Percentiles rank a stretch among this genome's conserved stretches.
These are phyloP conservation scores for Petrocephalus sullivani DNA, from an alignment of 2,797 vertebrate species.

Conservation along the genomic window DNA sequence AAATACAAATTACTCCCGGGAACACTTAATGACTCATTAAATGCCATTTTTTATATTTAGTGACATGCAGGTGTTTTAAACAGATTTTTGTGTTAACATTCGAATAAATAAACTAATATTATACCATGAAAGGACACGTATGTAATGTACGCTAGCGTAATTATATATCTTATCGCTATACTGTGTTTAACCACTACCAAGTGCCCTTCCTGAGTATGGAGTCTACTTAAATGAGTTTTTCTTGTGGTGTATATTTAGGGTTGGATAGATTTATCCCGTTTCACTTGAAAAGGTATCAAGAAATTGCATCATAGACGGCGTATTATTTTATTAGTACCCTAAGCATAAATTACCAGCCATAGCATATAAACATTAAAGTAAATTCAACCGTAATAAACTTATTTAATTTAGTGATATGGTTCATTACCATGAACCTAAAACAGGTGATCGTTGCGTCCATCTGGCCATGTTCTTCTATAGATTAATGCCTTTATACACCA, in stretches of 20 bases:
- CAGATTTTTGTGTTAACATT: not conserved
- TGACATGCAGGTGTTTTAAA: not conserved
- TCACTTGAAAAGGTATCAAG: not conserved
- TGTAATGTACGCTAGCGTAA: not conserved
- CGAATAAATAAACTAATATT: not conserved
- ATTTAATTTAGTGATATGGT: not conserved
- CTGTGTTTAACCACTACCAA: not conserved
- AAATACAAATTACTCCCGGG: not conserved
- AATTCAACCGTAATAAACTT: not conserved
- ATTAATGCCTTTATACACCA: not conserved
- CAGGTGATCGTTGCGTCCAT: not conserved
- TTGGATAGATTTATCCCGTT: not conserved
- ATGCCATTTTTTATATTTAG: not conserved
- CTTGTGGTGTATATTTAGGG: not conserved
- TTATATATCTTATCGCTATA: not conserved
- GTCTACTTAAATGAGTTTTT: not conserved
- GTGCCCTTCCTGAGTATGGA: not conserved
- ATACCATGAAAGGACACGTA: not conserved
- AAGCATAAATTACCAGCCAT: not conserved
- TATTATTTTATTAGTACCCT: not conserved
- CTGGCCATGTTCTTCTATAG: not conserved
- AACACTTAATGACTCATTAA: not conserved
- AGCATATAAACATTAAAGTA: not conserved
- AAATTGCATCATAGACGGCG: not conserved
- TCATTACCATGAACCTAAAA: not conserved